phyloP scores from a whole-genome alignment of 2,797 vertebrate species.

The Manis crassicaudata region DNA sequence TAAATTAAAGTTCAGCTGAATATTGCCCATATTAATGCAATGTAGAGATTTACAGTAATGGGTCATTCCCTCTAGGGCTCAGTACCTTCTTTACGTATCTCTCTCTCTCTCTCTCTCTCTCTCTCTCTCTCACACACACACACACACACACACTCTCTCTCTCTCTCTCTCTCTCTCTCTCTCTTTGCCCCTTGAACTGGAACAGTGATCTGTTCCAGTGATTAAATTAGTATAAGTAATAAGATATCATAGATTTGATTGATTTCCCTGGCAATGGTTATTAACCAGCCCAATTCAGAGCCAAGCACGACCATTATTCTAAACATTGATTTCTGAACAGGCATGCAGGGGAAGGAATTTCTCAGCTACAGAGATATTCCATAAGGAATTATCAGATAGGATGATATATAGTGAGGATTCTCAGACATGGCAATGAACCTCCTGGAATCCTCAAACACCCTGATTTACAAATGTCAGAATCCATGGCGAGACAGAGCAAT shows the following conservation, averaged over 20 bases:
- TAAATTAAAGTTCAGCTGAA: slow-evolving; percentile 62
- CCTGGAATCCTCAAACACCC: slow-evolving; percentile 55
- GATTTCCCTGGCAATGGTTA: slow-evolving; percentile 94
- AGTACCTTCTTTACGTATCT: slow-evolving; percentile 2
- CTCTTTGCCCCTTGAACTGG: slow-evolving; percentile 88
- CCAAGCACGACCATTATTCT: slow-evolving; percentile 94
- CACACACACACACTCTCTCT: neutral
- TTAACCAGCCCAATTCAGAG: slow-evolving; percentile 94
- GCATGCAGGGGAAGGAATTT: slow-evolving; percentile 76
- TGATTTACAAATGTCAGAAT: slow-evolving; percentile 53
- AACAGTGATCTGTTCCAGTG: slow-evolving; percentile 95
- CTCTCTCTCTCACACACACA: neutral
- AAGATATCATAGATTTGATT: slow-evolving; percentile 98
- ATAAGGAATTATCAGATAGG: slow-evolving; percentile 80
- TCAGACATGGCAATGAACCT: slow-evolving; percentile 69
- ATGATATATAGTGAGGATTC: slow-evolving; percentile 71
- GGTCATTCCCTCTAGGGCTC: neutral
- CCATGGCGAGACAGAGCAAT: neutral
- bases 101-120: neutral
- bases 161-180: neutral
- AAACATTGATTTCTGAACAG: slow-evolving; percentile 92
- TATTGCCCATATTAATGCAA: slow-evolving; percentile 40
- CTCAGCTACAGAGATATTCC: slow-evolving; percentile 77
- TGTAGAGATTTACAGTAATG: slow-evolving; percentile 30
- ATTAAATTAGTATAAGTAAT: slow-evolving; percentile 99